These are phyloP conservation scores for Lordiphosa clarofinis DNA, from an alignment of 1,140 invertebrate species.

Conservation along the genomic window DNA sequence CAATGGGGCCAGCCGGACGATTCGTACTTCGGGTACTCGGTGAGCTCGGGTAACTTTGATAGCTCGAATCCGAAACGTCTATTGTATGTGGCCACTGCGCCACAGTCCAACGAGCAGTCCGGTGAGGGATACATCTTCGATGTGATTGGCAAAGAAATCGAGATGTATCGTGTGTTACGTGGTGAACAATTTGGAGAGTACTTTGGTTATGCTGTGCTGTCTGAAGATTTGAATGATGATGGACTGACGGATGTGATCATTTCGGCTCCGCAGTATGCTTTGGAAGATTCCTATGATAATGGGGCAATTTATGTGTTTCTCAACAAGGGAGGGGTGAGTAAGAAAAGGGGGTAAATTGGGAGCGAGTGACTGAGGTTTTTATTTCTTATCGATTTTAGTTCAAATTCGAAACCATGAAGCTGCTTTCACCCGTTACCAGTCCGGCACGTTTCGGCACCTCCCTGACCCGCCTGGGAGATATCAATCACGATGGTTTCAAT, in stretches of 20 bases:
- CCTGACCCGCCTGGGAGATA: constrained; percentile 83
- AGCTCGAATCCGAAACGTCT: constrained; percentile 45
- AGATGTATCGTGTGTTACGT: constrained; percentile 59
- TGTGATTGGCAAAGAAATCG: constrained; percentile 42
- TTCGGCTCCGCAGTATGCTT: constrained; percentile 87
- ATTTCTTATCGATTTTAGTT: constrained; percentile 44
- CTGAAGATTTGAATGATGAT: constrained; percentile 87
- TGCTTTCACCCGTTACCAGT: constrained; percentile 46
- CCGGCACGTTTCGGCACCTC: constrained; percentile 83
- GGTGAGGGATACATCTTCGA: constrained; percentile 78
- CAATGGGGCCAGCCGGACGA: constrained; percentile 55
- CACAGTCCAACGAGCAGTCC: constrained; percentile 69
- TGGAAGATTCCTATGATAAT: constrained; percentile 81
- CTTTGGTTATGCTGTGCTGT: constrained; percentile 87
- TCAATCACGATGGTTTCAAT: constrained; percentile 84
- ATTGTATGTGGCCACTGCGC: constrained; percentile 71
- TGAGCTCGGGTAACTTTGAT: constrained; percentile 69
- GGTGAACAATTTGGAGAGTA: constrained; percentile 87
- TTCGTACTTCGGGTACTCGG: constrained; percentile 76
- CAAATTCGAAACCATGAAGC: constrained; percentile 61
- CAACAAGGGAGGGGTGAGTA: constrained; percentile 80
- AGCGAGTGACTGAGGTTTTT: constrained; percentile 49
- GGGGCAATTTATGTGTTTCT: constrained; percentile 83
- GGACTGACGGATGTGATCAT: constrained; percentile 87
- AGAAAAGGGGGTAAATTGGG: constrained; percentile 7